These are phyloP conservation scores for Anarhynchus alexandrinus DNA, from an alignment of 2,113 vertebrate genomes.

Conservation along the genomic window DNA sequence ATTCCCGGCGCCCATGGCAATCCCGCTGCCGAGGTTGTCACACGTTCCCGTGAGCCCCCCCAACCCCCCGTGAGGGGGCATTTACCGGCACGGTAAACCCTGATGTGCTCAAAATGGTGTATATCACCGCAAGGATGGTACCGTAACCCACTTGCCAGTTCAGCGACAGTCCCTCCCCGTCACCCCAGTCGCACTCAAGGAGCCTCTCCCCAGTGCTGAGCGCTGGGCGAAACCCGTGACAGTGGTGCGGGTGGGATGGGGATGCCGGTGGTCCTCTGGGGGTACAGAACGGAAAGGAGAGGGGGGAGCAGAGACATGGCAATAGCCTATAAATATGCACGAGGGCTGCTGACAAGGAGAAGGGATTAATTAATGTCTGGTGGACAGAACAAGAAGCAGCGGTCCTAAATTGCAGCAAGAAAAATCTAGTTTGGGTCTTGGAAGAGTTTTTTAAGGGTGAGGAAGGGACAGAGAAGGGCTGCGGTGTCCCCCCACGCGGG, in stretches of 20 bases:
- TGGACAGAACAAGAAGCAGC: not conserved
- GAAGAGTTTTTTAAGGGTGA: not conserved
- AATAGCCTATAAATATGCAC: not conserved
- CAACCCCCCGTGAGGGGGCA: too few species aligned
- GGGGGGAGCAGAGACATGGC: too few species aligned
- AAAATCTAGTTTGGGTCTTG: not conserved
- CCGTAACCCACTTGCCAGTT: too few species aligned
- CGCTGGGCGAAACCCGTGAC: not conserved
- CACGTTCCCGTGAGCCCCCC: not conserved
- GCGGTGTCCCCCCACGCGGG: not conserved
- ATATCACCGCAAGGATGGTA: rapidly evolving
- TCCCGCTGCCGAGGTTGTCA: too few species aligned
- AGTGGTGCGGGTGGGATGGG: not conserved
- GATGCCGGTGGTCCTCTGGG: too few species aligned
- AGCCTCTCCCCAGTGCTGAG: not conserved
- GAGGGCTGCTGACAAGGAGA: not conserved
- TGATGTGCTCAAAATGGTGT: not conserved
- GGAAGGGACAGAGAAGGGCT: not conserved
- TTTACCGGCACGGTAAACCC: not conserved
- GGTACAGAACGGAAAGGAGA: not conserved
- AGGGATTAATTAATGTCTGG: not conserved
- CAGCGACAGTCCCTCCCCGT: not conserved
- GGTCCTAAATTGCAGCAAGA: not conserved
- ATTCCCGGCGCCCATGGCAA: not conserved
- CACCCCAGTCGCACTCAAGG: not conserved